A percentile compares a stretch with the other conserved stretches of the same genome.
Conservation (phyloP, 2,888 invertebrate genomes). For the Mythimna ferrago region DNA sequence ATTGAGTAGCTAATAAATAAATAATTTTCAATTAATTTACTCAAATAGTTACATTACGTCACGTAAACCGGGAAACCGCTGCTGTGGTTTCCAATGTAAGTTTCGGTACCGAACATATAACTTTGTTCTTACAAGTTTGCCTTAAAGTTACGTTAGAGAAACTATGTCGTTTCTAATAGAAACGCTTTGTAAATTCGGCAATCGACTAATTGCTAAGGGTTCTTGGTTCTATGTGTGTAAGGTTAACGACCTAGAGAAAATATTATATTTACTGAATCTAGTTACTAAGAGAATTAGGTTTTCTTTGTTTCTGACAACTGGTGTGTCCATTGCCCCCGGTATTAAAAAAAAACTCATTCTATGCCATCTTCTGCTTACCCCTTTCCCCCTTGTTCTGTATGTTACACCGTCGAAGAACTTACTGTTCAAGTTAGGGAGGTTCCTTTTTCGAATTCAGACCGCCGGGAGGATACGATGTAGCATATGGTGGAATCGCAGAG, state of each 20-base stretch:
- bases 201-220: slow-evolving; percentile 11
- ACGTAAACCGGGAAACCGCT: slow-evolving; percentile 10
- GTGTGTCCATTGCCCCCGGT: too few species aligned
- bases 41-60: slow-evolving; percentile 7
- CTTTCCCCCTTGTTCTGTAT: too few species aligned
- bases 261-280: too few species aligned
- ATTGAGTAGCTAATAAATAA: not conserved
- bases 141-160: slow-evolving; percentile 15
- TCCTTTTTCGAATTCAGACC: too few species aligned
- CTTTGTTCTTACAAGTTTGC: slow-evolving; percentile 26
- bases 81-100: slow-evolving; percentile 26
- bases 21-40: slow-evolving; percentile 5
- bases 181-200: slow-evolving; percentile 8
- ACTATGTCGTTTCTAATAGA: slow-evolving; percentile 11
- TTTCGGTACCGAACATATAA: slow-evolving; percentile 27
- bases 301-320: too few species aligned
- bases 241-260: not conserved
- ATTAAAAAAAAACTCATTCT: too few species aligned
- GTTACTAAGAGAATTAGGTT: too few species aligned
- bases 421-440: too few species aligned
- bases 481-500: too few species aligned
- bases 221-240: not conserved
- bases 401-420: too few species aligned
- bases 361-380: too few species aligned
- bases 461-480: too few species aligned